A percentile compares a stretch with the other conserved stretches of the same genome.
Conservation (phyloP, 2,888 invertebrate species). For the Zele albiditarsus region DNA sequence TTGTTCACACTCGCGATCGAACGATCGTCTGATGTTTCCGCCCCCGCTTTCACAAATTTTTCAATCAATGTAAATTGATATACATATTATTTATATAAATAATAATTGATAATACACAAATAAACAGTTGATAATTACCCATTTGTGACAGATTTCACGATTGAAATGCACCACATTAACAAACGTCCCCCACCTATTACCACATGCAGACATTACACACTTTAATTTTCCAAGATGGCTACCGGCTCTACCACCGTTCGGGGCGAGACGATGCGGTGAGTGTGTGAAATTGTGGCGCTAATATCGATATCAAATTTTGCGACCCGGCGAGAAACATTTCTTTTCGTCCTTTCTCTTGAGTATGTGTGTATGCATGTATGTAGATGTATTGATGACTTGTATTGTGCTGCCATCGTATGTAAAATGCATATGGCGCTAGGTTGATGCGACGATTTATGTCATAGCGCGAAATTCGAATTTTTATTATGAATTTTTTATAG, state of each 20-base stretch:
- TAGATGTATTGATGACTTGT: neutral
- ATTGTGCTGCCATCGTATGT: conserved; percentile 14
- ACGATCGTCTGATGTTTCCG: conserved; percentile 51
- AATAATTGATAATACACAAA: conserved; percentile 19
- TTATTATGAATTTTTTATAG: no score
- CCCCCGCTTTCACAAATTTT: conserved; percentile 29
- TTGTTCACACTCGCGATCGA: conserved; percentile 54
- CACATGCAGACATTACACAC: conserved; percentile 74
- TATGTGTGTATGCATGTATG: no score
- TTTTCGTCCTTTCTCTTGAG: neutral
- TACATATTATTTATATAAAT: neutral
- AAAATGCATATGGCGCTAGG: no score
- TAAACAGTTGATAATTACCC: conserved; percentile 65
- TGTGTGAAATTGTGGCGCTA: conserved; percentile 45
- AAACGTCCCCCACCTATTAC: conserved; percentile 69
- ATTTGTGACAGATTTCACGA: conserved; percentile 69
- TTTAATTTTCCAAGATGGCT: conserved; percentile 81
- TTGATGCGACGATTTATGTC: no score
- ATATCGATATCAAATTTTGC: neutral
- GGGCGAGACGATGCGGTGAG: conserved; percentile 68
- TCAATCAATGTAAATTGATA: neutral
- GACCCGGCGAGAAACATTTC: neutral
- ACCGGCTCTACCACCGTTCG: conserved; percentile 77
- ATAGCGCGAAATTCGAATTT: no score
- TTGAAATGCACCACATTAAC: conserved; percentile 67